Percentiles rank a stretch among this genome's conserved stretches.
Conservation (phyloP, 2,888 invertebrate genomes). For the Apomyelois bistriatella region DNA sequence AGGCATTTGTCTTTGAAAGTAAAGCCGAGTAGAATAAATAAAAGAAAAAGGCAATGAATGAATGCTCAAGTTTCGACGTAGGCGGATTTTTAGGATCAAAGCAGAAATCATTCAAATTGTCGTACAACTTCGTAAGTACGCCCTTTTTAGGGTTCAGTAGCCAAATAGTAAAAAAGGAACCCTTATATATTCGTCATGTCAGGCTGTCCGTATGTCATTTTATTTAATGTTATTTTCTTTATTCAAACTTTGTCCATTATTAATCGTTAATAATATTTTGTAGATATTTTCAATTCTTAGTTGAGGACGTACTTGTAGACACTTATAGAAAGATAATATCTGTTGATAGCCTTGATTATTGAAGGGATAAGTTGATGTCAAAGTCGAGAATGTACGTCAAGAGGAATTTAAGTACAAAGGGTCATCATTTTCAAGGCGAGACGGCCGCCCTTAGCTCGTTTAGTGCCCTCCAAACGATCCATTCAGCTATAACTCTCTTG, state of each 20-base stretch:
- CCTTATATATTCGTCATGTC: too few species aligned
- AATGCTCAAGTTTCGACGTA: background rate
- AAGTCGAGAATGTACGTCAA: slow-evolving; percentile 2
- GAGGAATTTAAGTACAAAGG: slow-evolving; percentile 37
- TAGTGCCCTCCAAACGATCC: slow-evolving; percentile 51
- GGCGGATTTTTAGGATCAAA: background rate
- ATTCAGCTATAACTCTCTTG: slow-evolving; percentile 51
- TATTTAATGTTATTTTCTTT: too few species aligned
- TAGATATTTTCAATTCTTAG: too few species aligned
- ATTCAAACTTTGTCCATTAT: too few species aligned
- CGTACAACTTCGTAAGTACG: too few species aligned
- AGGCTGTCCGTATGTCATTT: too few species aligned
- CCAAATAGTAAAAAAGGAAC: too few species aligned
- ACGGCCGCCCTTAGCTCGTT: slow-evolving; percentile 36
- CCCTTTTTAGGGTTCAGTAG: too few species aligned
- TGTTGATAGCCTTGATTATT: slow-evolving; percentile 9
- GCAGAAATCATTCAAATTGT: background rate
- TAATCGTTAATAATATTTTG: too few species aligned
- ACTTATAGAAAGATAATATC: background rate
- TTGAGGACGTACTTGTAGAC: too few species aligned
- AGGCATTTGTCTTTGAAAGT: slow-evolving; percentile 14
- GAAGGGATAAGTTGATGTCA: slow-evolving; percentile 3
- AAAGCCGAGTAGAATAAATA: slow-evolving; percentile 3
- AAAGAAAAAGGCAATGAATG: background rate
- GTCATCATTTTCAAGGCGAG: slow-evolving; percentile 44